Evolutionary conservation across 2,113 vertebrate genomes (phyloP), one percentile per base, ranked within the genome.

Genomic region (Hyaena hyaena): DNA sequence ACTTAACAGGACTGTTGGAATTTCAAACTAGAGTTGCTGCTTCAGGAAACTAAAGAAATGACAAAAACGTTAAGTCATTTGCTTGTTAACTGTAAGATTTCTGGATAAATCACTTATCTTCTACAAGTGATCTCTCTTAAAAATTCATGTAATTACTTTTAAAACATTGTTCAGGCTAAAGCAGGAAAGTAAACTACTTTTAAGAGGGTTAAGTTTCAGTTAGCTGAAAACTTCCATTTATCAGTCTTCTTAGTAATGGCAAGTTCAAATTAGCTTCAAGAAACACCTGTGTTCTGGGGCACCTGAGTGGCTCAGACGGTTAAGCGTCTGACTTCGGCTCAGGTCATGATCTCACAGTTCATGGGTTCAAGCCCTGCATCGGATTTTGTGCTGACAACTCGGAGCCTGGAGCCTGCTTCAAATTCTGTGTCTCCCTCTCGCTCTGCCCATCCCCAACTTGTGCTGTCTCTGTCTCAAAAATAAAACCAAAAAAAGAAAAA

Each of bases 141-240:
- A 91, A 95, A 93, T 77, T 86, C 53, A 55, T 7, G n/a, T 35
- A 71, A 74, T 85, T 93, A 55, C 71, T 91, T 96, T 97, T 79
- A 50, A 94, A 96, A 69, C 66, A 93, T 0, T 69, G 33, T 93
- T 77, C 85, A 17, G 35, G 19, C 33, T 85, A 92, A 94, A 95
- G 24, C n/a, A 87, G 15, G 58, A 24, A 77, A 69, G 4, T 3
- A 65, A 12, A 87, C 24, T 76, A 17, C 19, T 90, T 91, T 86
- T 77, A 74, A 65, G 14, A 95, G 19, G 39, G 16, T 28, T 88
- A 79, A 55, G 24, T 71, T 88, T 85, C 55, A 45, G 28, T 80
- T 94, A 87, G 89, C 53, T 87, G 12, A 94, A 95, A 88, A 35
- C 73, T 73, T 82, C 50, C 81, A 84, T 50, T 85, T 55, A 65